Base-by-base conservation (phyloP, 2,113 vertebrate genomes). In the Cygnus atratus region DNA sequence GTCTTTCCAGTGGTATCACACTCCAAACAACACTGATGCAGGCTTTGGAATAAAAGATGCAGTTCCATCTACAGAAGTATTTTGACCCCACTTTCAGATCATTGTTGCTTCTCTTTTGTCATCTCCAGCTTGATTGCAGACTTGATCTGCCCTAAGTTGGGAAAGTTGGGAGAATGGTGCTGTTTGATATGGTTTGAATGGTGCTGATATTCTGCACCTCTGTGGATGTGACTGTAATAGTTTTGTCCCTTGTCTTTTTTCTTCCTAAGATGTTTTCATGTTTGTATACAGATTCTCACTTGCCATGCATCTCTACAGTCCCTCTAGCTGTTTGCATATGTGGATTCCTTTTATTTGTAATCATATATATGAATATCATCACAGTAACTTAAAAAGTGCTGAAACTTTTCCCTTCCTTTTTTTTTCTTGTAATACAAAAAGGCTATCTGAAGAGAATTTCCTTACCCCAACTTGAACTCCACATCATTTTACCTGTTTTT, bases 201-300 rank as follows among this genome's bases (percentile, higher is more conserved):
- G 37, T 37, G 33, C 15, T 5, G 12, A 18, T 28, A n/a, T 39
- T 46, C 41, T 50, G n/a, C 15, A 25, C 37, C 37, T 62, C 46
- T 59, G 20, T 44, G 39, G 59, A 67, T 26, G 9, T 37, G 57
- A 54, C 19, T 8, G 3, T 8, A 20, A 2, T 7, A 7, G 8
- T 65, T 87, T 62, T 39, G 43, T 50, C 26, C 41, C 54, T 44
- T 78, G 26, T 9, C 10, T 17, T 18, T 68, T 71, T 12, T 4
- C 16, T 4, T 20, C 13, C 22, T 19, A 16, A 28, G 22, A 28
- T 72, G 4, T 52, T 90, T 68, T 68, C 35, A 29, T 57, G 17
- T 9, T 3, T 9, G 3, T 57, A 59, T 15, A n/a, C 12, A 54
- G 18, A 13, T 43, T 68, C 21, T 39, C 0, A 0, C 46, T 44